Conservation (phyloP, 2,888 invertebrate species). For the Iphiclides podalirius region DNA sequence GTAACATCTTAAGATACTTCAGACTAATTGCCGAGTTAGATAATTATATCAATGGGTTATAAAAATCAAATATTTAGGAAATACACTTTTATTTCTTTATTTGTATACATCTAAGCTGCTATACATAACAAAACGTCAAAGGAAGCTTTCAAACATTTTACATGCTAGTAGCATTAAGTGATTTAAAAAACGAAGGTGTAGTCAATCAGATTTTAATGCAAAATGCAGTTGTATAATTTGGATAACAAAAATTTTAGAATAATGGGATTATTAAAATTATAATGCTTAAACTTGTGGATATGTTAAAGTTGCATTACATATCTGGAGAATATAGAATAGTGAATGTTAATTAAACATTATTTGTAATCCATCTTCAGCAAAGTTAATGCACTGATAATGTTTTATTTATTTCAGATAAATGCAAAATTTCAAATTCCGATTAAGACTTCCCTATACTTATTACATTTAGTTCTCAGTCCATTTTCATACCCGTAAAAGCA, state of each 20-base stretch:
- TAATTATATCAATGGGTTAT: no score
- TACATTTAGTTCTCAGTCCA: background rate
- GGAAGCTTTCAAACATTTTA: conserved; percentile 33
- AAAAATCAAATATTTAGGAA: conserved; percentile 37
- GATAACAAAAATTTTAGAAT: background rate
- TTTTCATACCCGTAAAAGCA: conserved; percentile 1
- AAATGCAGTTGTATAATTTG: background rate
- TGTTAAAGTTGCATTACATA: no score
- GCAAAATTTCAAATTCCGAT: background rate
- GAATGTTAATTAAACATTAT: background rate
- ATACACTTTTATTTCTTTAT: conserved; percentile 45
- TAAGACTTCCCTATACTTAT: background rate
- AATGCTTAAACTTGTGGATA: no score
- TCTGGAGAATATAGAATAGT: background rate
- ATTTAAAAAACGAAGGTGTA: background rate
- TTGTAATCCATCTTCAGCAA: background rate
- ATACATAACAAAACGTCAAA: conserved; percentile 37
- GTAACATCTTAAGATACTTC: no score
- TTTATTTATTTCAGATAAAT: background rate
- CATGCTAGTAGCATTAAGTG: background rate
- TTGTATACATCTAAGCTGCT: conserved; percentile 47
- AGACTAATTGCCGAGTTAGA: no score
- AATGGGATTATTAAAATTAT: no score
- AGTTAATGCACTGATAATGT: background rate
- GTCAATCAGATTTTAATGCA: background rate